Percentiles rank a stretch among this genome's conserved stretches.
Conservation (phyloP, 2,113 vertebrate genomes). For the Machaerirhynchus nigripectus region DNA sequence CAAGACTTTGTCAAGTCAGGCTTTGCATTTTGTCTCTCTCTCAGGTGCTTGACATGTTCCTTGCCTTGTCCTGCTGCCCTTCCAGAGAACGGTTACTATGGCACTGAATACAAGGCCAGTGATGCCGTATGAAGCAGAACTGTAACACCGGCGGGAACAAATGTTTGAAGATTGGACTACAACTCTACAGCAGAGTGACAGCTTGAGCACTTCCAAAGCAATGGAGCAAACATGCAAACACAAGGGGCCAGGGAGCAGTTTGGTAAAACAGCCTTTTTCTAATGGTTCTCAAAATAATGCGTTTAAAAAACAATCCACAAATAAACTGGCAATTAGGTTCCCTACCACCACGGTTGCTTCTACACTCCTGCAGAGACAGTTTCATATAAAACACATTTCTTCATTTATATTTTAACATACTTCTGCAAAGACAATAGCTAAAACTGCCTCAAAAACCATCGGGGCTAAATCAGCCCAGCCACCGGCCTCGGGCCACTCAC, state of each 20-base stretch:
- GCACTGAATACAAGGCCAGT: background rate
- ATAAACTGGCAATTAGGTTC: background rate
- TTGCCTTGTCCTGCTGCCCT: background rate
- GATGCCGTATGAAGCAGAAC: background rate
- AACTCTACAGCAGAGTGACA: background rate
- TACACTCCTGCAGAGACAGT: background rate
- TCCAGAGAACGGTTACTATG: background rate
- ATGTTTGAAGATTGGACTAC: background rate
- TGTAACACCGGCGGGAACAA: background rate
- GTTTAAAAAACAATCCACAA: background rate
- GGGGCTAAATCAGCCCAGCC: background rate
- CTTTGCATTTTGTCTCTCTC: background rate
- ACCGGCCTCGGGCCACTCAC: background rate
- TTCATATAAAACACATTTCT: background rate
- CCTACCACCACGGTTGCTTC: background rate
- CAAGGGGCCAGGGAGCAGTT: background rate
- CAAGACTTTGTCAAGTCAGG: background rate
- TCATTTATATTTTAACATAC: constrained; percentile 13
- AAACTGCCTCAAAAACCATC: background rate
- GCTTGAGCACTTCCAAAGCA: background rate
- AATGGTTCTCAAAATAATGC: background rate
- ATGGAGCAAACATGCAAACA: background rate
- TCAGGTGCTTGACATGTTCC: background rate
- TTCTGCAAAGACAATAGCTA: constrained; percentile 1
- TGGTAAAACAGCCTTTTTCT: background rate